phyloP scores from a whole-genome alignment of 2,888 invertebrate species.

The Andrena flavipes region DNA sequence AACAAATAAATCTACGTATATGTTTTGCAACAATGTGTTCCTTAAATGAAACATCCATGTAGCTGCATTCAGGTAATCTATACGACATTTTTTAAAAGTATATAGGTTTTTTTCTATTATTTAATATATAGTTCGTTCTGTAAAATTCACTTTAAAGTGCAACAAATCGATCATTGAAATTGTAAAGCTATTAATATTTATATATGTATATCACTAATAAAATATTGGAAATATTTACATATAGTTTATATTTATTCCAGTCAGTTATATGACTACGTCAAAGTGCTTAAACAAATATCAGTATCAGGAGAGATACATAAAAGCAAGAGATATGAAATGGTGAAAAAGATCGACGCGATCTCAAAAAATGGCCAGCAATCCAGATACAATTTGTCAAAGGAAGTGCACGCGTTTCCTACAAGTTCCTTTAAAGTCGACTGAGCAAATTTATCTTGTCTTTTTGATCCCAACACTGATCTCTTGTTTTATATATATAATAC shows the following conservation, averaged over 20 bases:
- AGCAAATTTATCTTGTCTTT: conserved; percentile 86
- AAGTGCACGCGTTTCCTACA: conserved; percentile 76
- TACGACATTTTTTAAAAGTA: neutral
- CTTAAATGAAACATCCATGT: conserved; percentile 5
- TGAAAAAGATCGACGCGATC: conserved; percentile 11
- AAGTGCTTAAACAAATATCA: neutral
- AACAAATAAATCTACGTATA: conserved; percentile 11
- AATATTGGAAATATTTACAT: too few species aligned
- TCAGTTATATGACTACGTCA: neutral
- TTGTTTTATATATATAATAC: conserved; percentile 88
- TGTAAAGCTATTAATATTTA: neutral
- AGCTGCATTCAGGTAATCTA: neutral
- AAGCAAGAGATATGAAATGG: conserved; percentile 24
- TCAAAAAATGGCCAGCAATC: conserved; percentile 71
- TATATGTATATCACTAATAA: too few species aligned
- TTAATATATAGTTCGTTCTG: too few species aligned
- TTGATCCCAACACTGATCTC: conserved; percentile 87
- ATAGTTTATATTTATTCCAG: conserved; percentile 27
- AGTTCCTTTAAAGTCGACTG: conserved; percentile 82
- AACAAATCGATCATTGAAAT: neutral
- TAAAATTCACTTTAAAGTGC: neutral
- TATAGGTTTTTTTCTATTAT: neutral
- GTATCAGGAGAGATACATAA: neutral
- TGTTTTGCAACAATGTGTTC: neutral
- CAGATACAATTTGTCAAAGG: conserved; percentile 69